These are phyloP conservation scores for Eleginops maclovinus DNA, from an alignment of 2,113 vertebrate species.

Conservation along the genomic window DNA sequence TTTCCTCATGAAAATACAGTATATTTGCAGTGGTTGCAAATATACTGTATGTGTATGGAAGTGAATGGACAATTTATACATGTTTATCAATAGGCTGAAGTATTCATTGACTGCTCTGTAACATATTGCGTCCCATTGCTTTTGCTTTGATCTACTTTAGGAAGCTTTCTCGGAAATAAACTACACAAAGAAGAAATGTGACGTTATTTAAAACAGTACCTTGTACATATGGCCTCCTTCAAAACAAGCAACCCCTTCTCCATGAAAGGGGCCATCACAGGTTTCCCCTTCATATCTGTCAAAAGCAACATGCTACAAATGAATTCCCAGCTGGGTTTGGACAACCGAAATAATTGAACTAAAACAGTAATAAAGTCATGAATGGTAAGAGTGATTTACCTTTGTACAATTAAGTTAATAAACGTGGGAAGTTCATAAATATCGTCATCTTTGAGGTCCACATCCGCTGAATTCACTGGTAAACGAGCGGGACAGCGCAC, in stretches of 20 bases:
- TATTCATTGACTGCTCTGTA: background rate
- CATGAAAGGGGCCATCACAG: conserved; percentile 81
- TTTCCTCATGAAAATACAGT: background rate
- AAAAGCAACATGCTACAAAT: background rate
- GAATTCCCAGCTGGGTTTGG: background rate
- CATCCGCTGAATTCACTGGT: background rate
- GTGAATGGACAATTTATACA: background rate
- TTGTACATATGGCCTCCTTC: conserved; percentile 87
- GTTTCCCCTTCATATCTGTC: conserved; percentile 89
- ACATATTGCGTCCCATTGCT: background rate
- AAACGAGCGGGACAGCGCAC: background rate
- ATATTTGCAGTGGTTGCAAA: background rate
- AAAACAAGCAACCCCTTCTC: conserved; percentile 87
- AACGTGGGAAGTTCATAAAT: conserved; percentile 71
- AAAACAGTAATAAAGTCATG: background rate
- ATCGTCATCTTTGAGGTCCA: background rate
- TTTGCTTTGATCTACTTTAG: too few species aligned
- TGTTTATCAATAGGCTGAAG: background rate
- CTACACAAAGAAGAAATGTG: background rate
- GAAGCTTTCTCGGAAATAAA: too few species aligned
- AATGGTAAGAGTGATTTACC: conserved; percentile 68
- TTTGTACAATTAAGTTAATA: conserved; percentile 80
- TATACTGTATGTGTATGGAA: background rate
- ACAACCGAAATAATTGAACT: background rate
- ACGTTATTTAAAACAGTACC: conserved; percentile 54